Evolutionary conservation across 2,888 invertebrate genomes (phyloP).

Genomic region (Tanypteryx hageni): DNA sequence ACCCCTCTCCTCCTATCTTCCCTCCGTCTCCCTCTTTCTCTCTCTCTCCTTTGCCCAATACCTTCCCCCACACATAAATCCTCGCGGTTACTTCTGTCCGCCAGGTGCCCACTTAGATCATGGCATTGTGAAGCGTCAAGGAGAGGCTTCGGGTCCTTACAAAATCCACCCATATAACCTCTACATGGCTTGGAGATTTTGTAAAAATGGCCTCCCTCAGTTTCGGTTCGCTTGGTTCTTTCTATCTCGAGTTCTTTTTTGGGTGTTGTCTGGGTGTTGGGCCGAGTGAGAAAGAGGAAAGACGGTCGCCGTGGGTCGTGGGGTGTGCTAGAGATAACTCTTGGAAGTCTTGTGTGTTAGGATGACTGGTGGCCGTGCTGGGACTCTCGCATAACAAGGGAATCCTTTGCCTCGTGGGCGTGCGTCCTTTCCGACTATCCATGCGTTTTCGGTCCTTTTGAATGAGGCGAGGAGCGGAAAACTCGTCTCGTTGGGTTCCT

Average conservation of each 20-base stretch:
- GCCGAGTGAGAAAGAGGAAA: not conserved
- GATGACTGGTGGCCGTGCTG: not conserved
- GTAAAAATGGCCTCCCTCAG: constrained; percentile 38
- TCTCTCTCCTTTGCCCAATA: constrained; percentile 9
- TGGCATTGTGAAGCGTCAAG: constrained; percentile 36
- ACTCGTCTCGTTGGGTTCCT: not conserved
- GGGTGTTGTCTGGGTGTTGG: not conserved
- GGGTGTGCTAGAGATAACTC: not conserved
- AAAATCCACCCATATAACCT: constrained; percentile 44
- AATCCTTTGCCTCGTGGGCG: not conserved
- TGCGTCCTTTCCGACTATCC: not conserved
- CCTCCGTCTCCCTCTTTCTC: too few relatives aligned
- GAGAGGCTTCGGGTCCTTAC: constrained; percentile 21
- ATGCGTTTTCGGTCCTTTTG: not conserved
- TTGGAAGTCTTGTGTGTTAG: not conserved
- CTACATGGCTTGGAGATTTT: constrained; percentile 23
- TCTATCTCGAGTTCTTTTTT: not conserved
- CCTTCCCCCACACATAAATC: constrained; percentile 40
- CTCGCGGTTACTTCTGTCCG: constrained; percentile 48
- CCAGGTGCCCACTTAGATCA: constrained; percentile 54
- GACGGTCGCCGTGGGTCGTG: not conserved
- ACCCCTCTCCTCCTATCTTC: not conserved
- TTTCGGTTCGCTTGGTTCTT: constrained; percentile 10
- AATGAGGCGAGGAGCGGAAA: not conserved
- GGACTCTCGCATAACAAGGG: constrained; percentile 15